A percentile compares a stretch with the other conserved stretches of the same genome.
These are phyloP conservation scores for Gymnothorax reevesii DNA, from an alignment of 2,797 vertebrate species.

Conservation along the genomic window DNA sequence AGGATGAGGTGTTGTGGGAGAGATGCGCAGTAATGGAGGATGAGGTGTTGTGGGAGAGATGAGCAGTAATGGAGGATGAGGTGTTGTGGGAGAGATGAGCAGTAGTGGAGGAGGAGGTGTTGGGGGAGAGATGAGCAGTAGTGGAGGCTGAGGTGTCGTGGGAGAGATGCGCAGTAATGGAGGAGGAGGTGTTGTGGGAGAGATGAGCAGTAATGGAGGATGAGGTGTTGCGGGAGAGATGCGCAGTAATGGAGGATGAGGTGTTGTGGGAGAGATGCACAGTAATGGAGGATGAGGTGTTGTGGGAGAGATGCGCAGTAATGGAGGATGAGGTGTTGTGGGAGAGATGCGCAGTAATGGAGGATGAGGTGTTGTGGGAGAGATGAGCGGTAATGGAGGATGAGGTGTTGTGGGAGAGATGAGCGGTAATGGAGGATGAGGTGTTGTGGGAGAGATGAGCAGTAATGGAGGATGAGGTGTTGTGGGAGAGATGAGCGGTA, in stretches of 20 bases:
- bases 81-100: no score
- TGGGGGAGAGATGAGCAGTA: no score
- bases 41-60: background rate
- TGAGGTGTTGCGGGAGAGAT: no score
- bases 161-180: no score
- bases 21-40: background rate
- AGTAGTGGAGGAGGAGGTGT: background rate
- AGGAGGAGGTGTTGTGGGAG: background rate
- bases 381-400: background rate
- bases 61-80: background rate
- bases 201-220: background rate
- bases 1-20: background rate
- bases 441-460: no score
- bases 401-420: background rate
- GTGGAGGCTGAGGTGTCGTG: background rate
- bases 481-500: no score
- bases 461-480: background rate
- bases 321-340: background rate
- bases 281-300: background rate
- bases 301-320: no score
- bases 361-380: background rate
- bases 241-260: background rate
- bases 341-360: no score
- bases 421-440: background rate
- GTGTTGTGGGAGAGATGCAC: no score